These are phyloP conservation scores for Fopius arisanus DNA, from an alignment of 1,140 invertebrate species.

Conservation along the genomic window DNA sequence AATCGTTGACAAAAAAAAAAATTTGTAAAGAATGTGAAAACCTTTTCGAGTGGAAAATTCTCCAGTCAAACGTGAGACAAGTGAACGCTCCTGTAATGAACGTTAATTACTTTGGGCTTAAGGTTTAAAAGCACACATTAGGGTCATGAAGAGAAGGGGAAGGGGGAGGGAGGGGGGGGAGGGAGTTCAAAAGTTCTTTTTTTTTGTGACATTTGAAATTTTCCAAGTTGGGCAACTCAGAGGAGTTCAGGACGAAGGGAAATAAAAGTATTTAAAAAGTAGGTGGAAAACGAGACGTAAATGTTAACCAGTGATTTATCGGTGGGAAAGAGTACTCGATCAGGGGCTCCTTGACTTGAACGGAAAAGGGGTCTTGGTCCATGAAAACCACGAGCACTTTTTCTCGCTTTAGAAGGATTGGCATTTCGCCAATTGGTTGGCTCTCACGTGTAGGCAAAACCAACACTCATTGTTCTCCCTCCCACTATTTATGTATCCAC, in stretches of 20 bases:
- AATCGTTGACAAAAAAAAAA: neutral
- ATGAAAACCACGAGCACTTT: conserved; percentile 7
- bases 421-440: neutral
- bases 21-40: neutral
- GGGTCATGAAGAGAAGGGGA: neutral
- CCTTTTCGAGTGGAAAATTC: neutral
- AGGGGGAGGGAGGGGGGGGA: too few species aligned
- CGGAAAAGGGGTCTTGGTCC: neutral
- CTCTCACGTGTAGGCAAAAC: conserved; percentile 10
- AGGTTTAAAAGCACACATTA: neutral
- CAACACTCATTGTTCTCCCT: conserved; percentile 1
- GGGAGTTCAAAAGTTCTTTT: too few species aligned
- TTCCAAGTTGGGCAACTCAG: neutral
- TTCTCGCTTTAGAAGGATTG: neutral
- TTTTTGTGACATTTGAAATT: neutral
- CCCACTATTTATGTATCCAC: neutral
- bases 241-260: neutral
- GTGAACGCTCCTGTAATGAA: neutral
- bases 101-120: neutral
- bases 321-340: conserved; percentile 3
- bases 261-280: neutral
- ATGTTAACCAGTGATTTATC: conserved; percentile 15
- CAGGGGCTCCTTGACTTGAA: conserved; percentile 1
- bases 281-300: neutral
- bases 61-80: neutral